Evolutionary conservation across 2,113 vertebrate species (phyloP).

Genomic region (Ageneiosus marmoratus): DNA sequence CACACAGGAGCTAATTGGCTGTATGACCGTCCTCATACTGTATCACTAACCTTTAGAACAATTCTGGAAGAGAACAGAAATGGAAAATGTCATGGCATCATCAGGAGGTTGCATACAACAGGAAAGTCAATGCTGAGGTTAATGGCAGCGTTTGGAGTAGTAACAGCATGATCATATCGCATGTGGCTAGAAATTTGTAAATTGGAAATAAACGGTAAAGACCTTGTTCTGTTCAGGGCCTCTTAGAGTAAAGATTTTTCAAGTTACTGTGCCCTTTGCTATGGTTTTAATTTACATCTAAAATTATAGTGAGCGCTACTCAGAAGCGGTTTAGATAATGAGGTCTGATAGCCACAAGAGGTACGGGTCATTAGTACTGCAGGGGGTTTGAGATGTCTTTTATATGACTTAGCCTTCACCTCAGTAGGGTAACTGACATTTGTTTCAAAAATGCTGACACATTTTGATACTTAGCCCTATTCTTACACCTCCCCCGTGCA

Average conservation of each 20-base stretch:
- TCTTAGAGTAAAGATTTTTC: not conserved
- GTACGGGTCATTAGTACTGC: conserved; percentile 24
- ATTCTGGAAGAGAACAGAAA: not conserved
- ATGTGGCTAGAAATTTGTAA: conserved; percentile 11
- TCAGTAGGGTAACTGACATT: conserved; percentile 30
- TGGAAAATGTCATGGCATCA: not conserved
- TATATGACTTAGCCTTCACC: not conserved
- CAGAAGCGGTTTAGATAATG: conserved; percentile 40
- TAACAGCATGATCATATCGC: not conserved
- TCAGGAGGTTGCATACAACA: not conserved
- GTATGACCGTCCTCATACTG: not conserved
- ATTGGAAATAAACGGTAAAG: not conserved
- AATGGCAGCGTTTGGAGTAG: not conserved
- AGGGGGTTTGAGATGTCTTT: conserved; percentile 9
- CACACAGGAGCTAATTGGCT: not conserved
- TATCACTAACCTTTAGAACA: not conserved
- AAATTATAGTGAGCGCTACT: conserved; percentile 28
- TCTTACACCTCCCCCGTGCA: not conserved
- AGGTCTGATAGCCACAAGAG: conserved; percentile 29
- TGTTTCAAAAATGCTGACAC: conserved; percentile 1
- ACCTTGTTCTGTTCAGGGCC: conserved; percentile 14
- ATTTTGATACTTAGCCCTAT: conserved; percentile 52
- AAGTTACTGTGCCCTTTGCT: conserved; percentile 25
- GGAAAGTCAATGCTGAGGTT: not conserved
- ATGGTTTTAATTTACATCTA: conserved; percentile 34